Evolutionary conservation across 2,797 vertebrate species (phyloP).

Genomic region (Scomberomorus guttatus): DNA sequence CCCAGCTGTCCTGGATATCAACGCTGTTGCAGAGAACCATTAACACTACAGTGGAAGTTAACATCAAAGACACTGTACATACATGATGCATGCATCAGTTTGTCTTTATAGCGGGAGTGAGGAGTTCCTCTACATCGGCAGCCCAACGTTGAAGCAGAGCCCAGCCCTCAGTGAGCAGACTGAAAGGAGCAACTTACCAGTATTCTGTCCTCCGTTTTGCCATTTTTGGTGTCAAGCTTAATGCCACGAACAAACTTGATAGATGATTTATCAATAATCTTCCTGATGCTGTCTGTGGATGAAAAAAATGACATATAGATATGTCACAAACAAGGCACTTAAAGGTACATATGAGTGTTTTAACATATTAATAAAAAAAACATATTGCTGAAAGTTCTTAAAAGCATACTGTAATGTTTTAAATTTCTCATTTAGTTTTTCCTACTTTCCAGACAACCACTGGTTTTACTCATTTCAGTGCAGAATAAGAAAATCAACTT

Average conservation of each 20-base stretch:
- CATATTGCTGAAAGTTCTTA: not conserved
- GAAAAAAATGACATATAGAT: slow-evolving; percentile 16
- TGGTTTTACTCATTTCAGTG: not conserved
- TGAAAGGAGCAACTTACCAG: slow-evolving; percentile 85
- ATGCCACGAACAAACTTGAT: slow-evolving; percentile 89
- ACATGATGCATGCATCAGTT: slow-evolving; percentile 48
- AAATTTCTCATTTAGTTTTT: not conserved
- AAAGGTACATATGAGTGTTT: not conserved
- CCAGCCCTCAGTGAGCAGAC: not conserved
- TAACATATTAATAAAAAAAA: not conserved
- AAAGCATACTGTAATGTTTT: not conserved
- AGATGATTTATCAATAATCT: slow-evolving; percentile 88
- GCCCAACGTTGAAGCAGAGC: slow-evolving; percentile 6
- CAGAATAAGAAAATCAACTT: not conserved
- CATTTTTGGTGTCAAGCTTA: slow-evolving; percentile 90
- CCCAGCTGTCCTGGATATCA: slow-evolving; percentile 18
- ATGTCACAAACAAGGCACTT: not conserved
- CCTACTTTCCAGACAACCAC: not conserved
- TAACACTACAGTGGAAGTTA: slow-evolving; percentile 26
- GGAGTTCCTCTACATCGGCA: slow-evolving; percentile 35
- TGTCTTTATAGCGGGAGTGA: slow-evolving; percentile 38
- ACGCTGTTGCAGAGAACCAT: slow-evolving; percentile 32
- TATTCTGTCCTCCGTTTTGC: slow-evolving; percentile 91
- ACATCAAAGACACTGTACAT: slow-evolving; percentile 55
- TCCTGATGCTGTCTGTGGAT: slow-evolving; percentile 90